Evolutionary conservation across 2,888 invertebrate species (phyloP).

Genomic region (Melangyna quadrimaculata): DNA sequence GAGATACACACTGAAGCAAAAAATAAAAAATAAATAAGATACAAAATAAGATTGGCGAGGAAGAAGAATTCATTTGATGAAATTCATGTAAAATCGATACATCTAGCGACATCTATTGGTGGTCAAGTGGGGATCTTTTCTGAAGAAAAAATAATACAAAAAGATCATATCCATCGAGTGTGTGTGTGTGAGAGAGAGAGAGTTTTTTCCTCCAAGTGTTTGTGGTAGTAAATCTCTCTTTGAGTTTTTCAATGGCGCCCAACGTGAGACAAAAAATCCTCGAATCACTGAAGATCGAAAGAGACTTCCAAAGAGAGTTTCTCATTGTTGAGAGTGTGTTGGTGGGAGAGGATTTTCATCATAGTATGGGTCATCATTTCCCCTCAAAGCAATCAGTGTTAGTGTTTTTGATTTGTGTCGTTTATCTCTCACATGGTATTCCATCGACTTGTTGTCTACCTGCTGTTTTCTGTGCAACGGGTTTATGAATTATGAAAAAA

Average conservation of each 20-base stretch:
- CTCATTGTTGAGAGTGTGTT: slow-evolving; percentile 22
- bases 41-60: background rate
- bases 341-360: slow-evolving; percentile 30
- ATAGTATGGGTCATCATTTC: slow-evolving; percentile 27
- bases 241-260: slow-evolving; percentile 38
- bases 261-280: slow-evolving; percentile 9
- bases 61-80: background rate
- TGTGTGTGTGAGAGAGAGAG: background rate
- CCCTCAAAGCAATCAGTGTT: slow-evolving; percentile 33
- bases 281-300: slow-evolving; percentile 38
- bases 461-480: slow-evolving; percentile 70
- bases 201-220: background rate
- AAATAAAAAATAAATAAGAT: too few species aligned
- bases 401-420: slow-evolving; percentile 19
- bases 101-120: slow-evolving; percentile 62
- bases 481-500: slow-evolving; percentile 70
- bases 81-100: slow-evolving; percentile 18
- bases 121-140: slow-evolving; percentile 22
- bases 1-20: background rate
- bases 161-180: background rate
- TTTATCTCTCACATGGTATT: slow-evolving; percentile 34
- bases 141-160: background rate
- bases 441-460: slow-evolving; percentile 60
- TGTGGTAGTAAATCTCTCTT: slow-evolving; percentile 16
- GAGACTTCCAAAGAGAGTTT: background rate